Conservation (phyloP, 2,888 invertebrate species). For the Diarsia brunnea region DNA sequence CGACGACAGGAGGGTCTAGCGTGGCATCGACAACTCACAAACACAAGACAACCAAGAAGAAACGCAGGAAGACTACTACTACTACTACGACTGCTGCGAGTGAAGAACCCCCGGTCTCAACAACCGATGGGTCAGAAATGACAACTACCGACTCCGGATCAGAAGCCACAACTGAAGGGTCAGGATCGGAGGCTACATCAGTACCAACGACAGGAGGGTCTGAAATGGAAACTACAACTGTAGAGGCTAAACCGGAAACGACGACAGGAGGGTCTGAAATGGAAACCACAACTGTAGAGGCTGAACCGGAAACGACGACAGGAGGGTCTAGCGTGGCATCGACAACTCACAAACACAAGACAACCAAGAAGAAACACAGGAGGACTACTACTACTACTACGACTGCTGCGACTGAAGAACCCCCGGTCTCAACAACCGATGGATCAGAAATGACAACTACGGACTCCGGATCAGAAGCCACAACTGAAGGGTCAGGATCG, state of each 20-base stretch:
- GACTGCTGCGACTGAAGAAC: too few species aligned
- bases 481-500: too few species aligned
- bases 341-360: not conserved
- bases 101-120: not conserved
- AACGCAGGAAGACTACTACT: not conserved
- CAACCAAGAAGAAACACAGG: not conserved
- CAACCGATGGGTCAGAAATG: not conserved
- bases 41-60: not conserved
- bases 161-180: not conserved
- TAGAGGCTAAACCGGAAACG: too few species aligned
- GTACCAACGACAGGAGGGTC: not conserved
- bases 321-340: too few species aligned
- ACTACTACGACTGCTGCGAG: not conserved
- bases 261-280: not conserved
- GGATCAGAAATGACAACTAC: too few species aligned
- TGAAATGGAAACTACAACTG: not conserved
- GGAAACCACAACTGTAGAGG: too few species aligned
- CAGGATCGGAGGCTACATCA: not conserved
- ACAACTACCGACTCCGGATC: not conserved
- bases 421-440: too few species aligned
- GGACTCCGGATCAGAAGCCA: too few species aligned
- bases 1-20: not conserved
- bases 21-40: not conserved
- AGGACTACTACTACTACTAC: too few species aligned
- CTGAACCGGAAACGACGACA: not conserved